Base-by-base conservation (phyloP, 2,888 invertebrate genomes). In the Holacanthella duospinosa region DNA sequence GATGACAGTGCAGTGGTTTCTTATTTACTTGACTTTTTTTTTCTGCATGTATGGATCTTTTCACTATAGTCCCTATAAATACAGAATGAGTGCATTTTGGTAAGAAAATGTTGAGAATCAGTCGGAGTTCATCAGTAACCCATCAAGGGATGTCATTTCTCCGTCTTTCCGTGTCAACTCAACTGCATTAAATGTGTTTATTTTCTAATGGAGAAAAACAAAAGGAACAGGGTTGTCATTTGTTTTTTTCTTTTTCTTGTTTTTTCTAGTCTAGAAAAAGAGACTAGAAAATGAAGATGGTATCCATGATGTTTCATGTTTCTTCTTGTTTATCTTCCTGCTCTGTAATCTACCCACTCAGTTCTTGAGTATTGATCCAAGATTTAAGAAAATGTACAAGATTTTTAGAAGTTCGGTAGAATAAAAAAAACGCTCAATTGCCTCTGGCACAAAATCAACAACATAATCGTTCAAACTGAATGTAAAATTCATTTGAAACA, bases 261-360 rank as follows among this genome's bases (percentile, higher is more conserved):
- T 48, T 21, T 48, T 21, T 48, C 16, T 48, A 48, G 48, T 36
- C 16, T 6, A 16, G 36, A 16, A 6, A 36, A 36, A 36, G 36
- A 36, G 36, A 9, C 36, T 16, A 16, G 48, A 48, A 48, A 21
- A 48, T n/a, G 12, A 48, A 16, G 48, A 48, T 48, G 19, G 19
- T 48, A 48, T 48, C 48, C 48, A 21, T 36, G 36, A 36, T 4
- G 48, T 21, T 48, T 48, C 48, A 4, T 21, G 19, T n/a, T n/a
- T n/a, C n/a, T n/a, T n/a, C n/a, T n/a, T 48, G 48, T 48, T 48
- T 48, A 48, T 48, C 48, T 48, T 48, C 21, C 48, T 21, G 48
- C 48, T 21, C n/a, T 21, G 19, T 48, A 48, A 48, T 48, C 48
- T 21, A 36, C 36, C 48, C 48, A 16, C 48, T 21, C 21, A 9